Evolutionary conservation across 2,888 invertebrate genomes (phyloP).

Genomic region (Eupeodes luniger): DNA sequence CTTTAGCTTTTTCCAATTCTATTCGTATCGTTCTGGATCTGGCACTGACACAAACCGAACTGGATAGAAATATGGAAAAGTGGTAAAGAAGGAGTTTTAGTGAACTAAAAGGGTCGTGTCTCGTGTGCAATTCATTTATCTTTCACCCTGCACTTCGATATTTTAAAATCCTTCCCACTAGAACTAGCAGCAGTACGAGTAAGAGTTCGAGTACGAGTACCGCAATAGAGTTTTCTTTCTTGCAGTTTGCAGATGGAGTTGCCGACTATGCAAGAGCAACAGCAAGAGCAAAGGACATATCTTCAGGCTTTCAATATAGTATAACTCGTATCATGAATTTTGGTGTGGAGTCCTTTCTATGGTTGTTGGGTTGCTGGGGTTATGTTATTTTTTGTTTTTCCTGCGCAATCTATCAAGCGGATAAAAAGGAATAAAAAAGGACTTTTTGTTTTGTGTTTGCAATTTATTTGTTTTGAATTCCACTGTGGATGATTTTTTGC

Average conservation of each 20-base stretch:
- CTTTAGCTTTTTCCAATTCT: conserved; percentile 21
- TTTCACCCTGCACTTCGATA: conserved; percentile 18
- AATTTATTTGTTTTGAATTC: conserved; percentile 75
- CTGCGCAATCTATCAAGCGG: conserved; percentile 68
- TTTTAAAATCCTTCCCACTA: conserved; percentile 50
- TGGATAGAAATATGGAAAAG: background rate
- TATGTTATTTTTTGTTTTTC: conserved; percentile 1
- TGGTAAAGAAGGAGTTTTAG: conserved; percentile 12
- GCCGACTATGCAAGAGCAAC: background rate
- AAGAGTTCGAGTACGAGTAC: background rate
- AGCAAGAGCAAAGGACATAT: background rate
- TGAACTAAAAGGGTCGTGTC: conserved; percentile 3
- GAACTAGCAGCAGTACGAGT: too few relatives aligned
- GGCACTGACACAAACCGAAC: background rate
- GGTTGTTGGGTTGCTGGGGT: background rate
- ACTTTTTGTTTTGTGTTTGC: conserved; percentile 58
- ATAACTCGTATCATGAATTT: background rate
- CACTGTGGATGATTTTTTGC: conserved; percentile 58
- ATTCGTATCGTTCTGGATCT: background rate
- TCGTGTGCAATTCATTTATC: conserved; percentile 34
- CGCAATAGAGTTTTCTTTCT: conserved; percentile 10
- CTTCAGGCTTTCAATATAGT: background rate
- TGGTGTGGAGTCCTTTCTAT: conserved; percentile 2
- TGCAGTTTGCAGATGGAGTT: background rate
- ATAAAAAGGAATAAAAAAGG: conserved; percentile 51